These are phyloP conservation scores for Julus scanicus DNA, from an alignment of 2,888 invertebrate species.

Conservation along the genomic window DNA sequence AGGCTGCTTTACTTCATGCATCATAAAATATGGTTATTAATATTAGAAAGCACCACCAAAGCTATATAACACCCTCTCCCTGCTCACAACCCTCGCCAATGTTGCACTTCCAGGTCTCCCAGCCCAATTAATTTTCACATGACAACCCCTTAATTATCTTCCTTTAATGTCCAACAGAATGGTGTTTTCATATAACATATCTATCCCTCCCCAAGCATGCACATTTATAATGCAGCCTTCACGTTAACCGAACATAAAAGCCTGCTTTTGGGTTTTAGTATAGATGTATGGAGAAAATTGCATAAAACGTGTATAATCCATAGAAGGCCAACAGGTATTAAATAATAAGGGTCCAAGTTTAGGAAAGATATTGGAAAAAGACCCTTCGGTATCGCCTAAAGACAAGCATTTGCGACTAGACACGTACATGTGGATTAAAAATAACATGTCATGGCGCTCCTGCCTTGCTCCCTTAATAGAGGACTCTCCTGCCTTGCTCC, in stretches of 20 bases:
- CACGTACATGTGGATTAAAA: neutral
- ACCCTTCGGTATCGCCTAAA: neutral
- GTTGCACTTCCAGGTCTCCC: conserved; percentile 29
- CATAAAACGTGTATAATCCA: neutral
- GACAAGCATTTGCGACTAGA: neutral
- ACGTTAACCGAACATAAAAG: neutral
- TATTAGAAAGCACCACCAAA: conserved; percentile 20
- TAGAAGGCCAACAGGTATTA: conserved; percentile 30
- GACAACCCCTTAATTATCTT: conserved; percentile 47
- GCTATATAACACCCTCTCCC: neutral
- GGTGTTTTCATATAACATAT: conserved; percentile 29
- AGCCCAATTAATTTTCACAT: conserved; percentile 44
- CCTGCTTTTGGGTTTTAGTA: neutral
- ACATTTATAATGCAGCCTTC: conserved; percentile 23
- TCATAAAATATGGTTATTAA: conserved; percentile 43
- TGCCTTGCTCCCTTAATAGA: neutral
- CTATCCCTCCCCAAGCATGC: neutral
- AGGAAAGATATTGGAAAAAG: neutral
- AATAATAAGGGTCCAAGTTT: conserved; percentile 8
- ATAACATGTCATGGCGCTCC: neutral
- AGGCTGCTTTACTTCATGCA: conserved; percentile 31
- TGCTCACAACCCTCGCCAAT: neutral
- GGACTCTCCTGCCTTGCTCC: neutral
- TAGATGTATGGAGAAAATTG: neutral
- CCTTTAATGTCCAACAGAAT: conserved; percentile 31